Evolutionary conservation across 1,140 invertebrate genomes (phyloP).

Genomic region (Aplysia californica): DNA sequence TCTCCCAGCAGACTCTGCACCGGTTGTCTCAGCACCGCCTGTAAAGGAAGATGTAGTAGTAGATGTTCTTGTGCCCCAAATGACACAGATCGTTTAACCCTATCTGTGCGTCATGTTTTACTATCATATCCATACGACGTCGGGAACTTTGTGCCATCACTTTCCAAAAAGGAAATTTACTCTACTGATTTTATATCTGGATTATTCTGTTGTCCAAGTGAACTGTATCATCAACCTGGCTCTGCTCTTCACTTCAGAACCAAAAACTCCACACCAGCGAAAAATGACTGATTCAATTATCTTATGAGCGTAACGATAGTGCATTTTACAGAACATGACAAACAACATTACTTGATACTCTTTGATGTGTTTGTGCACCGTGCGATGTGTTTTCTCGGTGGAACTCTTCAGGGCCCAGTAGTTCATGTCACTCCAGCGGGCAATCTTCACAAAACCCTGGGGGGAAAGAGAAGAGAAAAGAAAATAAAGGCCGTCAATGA

Average conservation of each 20-base stretch:
- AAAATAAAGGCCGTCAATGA: background rate
- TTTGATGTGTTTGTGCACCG: conserved; percentile 86
- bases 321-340: no score
- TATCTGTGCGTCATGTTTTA: no score
- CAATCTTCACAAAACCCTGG: conserved; percentile 92
- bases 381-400: conserved; percentile 88
- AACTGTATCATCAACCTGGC: no score
- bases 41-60: conserved; percentile 5
- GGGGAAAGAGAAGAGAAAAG: background rate
- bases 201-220: no score
- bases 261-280: background rate
- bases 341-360: conserved; percentile 81
- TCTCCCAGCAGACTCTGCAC: conserved; percentile 62
- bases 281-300: no score
- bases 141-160: no score
- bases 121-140: no score
- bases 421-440: conserved; percentile 94
- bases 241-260: conserved; percentile 14
- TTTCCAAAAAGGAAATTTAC: no score
- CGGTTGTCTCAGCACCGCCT: conserved; percentile 72
- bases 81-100: no score
- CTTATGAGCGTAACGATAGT: no score
- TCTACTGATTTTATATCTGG: no score
- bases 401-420: conserved; percentile 92
- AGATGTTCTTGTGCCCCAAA: no score